Base-by-base conservation (phyloP, 2,888 invertebrate species). In the Zootermopsis nevadensis region DNA sequence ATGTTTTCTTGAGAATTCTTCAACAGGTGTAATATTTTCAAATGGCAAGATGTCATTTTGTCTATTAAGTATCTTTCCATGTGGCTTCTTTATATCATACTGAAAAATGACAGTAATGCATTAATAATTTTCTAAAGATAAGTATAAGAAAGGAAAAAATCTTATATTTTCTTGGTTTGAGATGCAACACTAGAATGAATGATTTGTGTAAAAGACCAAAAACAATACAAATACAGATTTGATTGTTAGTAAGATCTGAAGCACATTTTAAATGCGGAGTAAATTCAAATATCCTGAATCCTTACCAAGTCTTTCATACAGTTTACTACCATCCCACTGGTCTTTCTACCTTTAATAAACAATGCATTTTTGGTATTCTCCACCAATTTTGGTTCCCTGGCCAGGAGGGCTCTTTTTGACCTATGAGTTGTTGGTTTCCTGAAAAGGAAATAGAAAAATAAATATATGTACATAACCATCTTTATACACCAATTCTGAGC, bases 21-120 rank as follows among this genome's bases (percentile, higher is more conserved):
- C 96, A 85, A 99, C 91, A 6, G 95, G 94, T 0, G 95, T 93
- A 0, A 94, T 91, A 90, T 99, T 96, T 90, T 99, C 99, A 90
- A 99, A 99, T 0, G 99, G 97, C 30, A 96, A 93, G 85, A 98
- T 93, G 86, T 97, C 96, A 91, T 99, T 97, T 88, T 96, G 97
- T 84, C 95, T 93, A 33, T 91, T 92, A 66, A 97, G 89, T 86
- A 94, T 93, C 12, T 93, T 93, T 0, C 94, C 94, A 87, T 97
- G 93, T 12, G 97, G 97, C 88, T 97, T 98, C 88, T 97, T 98
- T 42, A 98, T 89, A 87, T 94, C 91, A 87, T 95, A 95, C 89
- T 93, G 88, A 82, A 89, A 89, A 83, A 48, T 30, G 84, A 30
- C 74, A 66, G 19, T 48, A 84, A 80, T 80, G 12, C 15, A 66